Evolutionary conservation across 2,888 invertebrate species (phyloP), one percentile per base, ranked within the genome.

Genomic region (Spilosoma lubricipeda): DNA sequence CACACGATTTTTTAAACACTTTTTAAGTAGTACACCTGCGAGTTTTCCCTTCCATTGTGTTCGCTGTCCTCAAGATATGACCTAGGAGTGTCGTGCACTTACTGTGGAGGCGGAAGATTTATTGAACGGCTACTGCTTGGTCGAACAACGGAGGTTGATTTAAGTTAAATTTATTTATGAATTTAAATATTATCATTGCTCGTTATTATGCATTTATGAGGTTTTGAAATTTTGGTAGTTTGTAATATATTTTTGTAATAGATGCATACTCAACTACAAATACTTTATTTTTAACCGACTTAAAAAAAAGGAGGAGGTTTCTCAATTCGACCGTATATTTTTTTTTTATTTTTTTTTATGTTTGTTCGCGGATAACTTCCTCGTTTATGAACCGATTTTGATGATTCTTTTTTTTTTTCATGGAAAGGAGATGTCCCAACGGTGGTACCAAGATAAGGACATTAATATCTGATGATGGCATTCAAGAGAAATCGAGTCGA

Each of bases 21-120:
- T 82, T 64, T 76, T 33, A 36, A 27, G 59, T 42, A 33, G 33
- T 76, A 73, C 79, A 84, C 86, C 83, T 84, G 83, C 78, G 80
- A 78, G 78, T 75, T 80, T 81, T 71, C 71, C 72, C 85, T 82
- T 77, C 76, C 82, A 77, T 79, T 80, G 84, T 80, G 82, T 78
- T 71, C 84, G 86, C 77, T 71, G 80, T 83, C 80, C 75, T 74
- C 79, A 75, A 76, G 80, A 69, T 75, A 77, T 84, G 84, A 83
- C 85, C 80, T 85, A 85, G 83, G 81, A 77, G 66, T 80, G 77
- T 80, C 80, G 81, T 70, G 79, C 71, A 74, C 70, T 71, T 73
- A 70, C n/a, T 80, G 84, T 90, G 92, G 90, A 90, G 93, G 92
- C 92, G 92, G 63, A 86, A 90, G 93, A 93, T 93, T 93, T 94